These are phyloP conservation scores for Aleiodes sp. DNA, from an alignment of 1,140 invertebrate species.

Conservation along the genomic window DNA sequence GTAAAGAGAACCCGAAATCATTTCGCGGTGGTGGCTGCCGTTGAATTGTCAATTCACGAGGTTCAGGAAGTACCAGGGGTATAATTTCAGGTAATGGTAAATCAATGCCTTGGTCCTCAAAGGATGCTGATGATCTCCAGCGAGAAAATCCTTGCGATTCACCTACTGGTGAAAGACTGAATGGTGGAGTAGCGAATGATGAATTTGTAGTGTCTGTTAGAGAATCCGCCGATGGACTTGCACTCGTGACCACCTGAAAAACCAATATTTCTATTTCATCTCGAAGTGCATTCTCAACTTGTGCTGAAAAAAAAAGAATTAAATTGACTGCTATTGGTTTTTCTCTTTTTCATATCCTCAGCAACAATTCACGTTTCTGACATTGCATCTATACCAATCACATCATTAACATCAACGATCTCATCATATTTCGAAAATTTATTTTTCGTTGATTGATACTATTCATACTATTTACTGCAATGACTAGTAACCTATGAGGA, in stretches of 20 bases:
- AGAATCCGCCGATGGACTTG: slow-evolving; percentile 82
- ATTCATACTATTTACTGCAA: too few species aligned
- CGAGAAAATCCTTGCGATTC: slow-evolving; percentile 82
- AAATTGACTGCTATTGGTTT: too few species aligned
- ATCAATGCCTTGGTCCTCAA: slow-evolving; percentile 75
- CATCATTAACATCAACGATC: too few species aligned
- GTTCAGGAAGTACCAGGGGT: slow-evolving; percentile 77
- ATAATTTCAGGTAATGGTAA: slow-evolving; percentile 82
- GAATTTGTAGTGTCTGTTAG: slow-evolving; percentile 86
- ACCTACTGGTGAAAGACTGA: slow-evolving; percentile 82
- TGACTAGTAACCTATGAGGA: too few species aligned
- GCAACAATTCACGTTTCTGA: too few species aligned
- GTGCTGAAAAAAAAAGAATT: too few species aligned
- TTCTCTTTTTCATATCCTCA: too few species aligned
- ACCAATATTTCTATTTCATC: slow-evolving; percentile 43
- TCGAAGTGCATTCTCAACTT: too few species aligned
- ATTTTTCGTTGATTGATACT: too few species aligned
- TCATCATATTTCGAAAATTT: too few species aligned
- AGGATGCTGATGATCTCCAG: slow-evolving; percentile 76
- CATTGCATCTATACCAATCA: too few species aligned
- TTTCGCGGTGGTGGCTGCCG: slow-evolving; percentile 85
- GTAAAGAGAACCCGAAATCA: slow-evolving; percentile 94
- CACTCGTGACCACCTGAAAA: slow-evolving; percentile 73
- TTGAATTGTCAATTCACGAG: slow-evolving; percentile 80
- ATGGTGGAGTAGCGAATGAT: slow-evolving; percentile 84